A percentile compares a stretch with the other conserved stretches of the same genome.
Evolutionary conservation across 2,113 vertebrate genomes (phyloP).

Genomic region (Myanophis thanlyinensis): DNA sequence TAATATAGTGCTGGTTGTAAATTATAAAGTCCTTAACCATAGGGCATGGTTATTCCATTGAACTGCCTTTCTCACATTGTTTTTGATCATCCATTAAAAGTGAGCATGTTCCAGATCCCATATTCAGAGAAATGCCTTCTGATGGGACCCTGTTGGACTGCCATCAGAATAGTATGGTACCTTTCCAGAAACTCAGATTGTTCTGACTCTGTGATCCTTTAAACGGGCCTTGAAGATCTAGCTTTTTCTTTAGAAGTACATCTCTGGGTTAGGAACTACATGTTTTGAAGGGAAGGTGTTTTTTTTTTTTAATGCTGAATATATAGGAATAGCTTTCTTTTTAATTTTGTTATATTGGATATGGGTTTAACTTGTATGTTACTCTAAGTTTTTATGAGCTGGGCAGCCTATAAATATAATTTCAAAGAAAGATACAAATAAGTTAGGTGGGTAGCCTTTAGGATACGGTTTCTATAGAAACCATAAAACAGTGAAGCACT

Average conservation of each 20-base stretch:
- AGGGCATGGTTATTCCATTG: background rate
- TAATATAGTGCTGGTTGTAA: background rate
- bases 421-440: background rate
- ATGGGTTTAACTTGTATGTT: background rate
- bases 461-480: background rate
- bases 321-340: background rate
- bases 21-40: background rate
- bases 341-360: background rate
- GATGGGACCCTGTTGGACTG: background rate
- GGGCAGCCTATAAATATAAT: background rate
- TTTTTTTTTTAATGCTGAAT: background rate
- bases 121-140: background rate
- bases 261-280: background rate
- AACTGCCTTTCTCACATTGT: background rate
- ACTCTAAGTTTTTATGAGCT: background rate
- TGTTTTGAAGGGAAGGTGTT: background rate
- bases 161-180: background rate
- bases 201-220: background rate
- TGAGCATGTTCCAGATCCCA: background rate
- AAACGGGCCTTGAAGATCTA: background rate
- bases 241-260: background rate
- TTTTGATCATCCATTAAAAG: background rate
- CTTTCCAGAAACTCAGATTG: background rate
- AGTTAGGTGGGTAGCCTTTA: background rate
- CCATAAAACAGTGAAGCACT: background rate